Percentiles rank a stretch among this genome's conserved stretches.
These are phyloP conservation scores for Cheilosia pagana DNA, from an alignment of 2,888 invertebrate species.

Conservation along the genomic window DNA sequence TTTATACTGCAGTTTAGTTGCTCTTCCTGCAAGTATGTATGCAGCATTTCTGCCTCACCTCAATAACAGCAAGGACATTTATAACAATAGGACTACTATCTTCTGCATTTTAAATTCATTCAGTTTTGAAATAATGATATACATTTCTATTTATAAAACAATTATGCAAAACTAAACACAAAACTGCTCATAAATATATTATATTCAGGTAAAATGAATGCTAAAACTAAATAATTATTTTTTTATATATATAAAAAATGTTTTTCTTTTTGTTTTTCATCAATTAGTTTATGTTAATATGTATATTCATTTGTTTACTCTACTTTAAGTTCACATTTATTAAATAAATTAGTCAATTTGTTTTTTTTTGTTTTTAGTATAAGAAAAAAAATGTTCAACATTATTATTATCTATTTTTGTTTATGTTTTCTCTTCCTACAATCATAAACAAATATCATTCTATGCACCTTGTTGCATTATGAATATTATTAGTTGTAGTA, in stretches of 20 bases:
- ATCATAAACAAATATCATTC: constrained; percentile 69
- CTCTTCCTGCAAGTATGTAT: constrained; percentile 29
- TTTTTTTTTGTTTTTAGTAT: constrained; percentile 75
- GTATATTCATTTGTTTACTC: constrained; percentile 65
- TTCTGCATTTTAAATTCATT: constrained; percentile 39
- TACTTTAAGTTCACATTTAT: constrained; percentile 73
- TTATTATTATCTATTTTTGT: constrained; percentile 75
- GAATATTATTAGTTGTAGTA: constrained; percentile 53
- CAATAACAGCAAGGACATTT: constrained; percentile 48
- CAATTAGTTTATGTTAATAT: constrained; percentile 73
- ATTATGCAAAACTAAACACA: constrained; percentile 56
- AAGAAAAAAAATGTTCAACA: constrained; percentile 78
- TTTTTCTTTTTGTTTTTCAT: constrained; percentile 34
- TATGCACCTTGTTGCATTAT: constrained; percentile 64
- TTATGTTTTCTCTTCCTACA: constrained; percentile 59
- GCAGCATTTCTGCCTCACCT: constrained; percentile 50
- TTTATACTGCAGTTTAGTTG: not conserved
- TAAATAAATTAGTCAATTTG: constrained; percentile 73
- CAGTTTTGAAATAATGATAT: constrained; percentile 27
- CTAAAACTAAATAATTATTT: constrained; percentile 60
- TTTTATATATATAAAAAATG: constrained; percentile 61
- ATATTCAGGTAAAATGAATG: constrained; percentile 69
- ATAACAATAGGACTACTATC: constrained; percentile 63
- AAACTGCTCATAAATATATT: constrained; percentile 58
- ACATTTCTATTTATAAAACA: constrained; percentile 54